Conservation (phyloP, 2,113 vertebrate species). For the Carassius gibelio region DNA sequence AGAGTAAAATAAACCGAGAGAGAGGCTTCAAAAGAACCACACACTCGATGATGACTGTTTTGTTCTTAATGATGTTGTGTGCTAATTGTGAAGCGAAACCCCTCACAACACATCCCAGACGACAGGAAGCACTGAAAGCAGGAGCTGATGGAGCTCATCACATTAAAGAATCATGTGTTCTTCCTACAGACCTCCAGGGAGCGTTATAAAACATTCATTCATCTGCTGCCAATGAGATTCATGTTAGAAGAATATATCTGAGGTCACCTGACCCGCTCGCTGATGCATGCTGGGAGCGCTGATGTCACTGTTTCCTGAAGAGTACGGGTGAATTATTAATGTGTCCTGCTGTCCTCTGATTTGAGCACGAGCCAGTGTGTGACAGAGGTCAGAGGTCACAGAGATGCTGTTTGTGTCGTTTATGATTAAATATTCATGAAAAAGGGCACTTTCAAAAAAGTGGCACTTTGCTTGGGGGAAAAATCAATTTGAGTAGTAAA, state of each 20-base stretch:
- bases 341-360: conserved; percentile 9
- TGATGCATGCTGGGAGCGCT: not conserved
- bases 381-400: not conserved
- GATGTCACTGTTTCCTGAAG: not conserved
- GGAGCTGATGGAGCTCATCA: conserved; percentile 25
- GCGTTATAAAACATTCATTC: conserved; percentile 54
- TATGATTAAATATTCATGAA: too few relatives aligned
- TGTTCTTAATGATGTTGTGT: not conserved
- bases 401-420: too few relatives aligned
- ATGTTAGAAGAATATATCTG: not conserved
- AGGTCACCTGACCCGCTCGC: not conserved
- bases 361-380: not conserved
- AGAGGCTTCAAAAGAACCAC: not conserved
- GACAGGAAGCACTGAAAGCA: conserved; percentile 20
- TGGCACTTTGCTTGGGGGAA: too few relatives aligned
- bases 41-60: not conserved
- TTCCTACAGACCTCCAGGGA: conserved; percentile 31
- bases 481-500: too few relatives aligned
- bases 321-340: not conserved
- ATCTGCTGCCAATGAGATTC: not conserved
- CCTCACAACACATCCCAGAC: not conserved
- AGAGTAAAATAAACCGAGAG: not conserved
- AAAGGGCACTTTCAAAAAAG: too few relatives aligned
- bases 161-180: conserved; percentile 53
- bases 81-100: not conserved